These are phyloP conservation scores for Dicentrarchus labrax DNA, from an alignment of 2,113 vertebrate species.

Conservation along the genomic window DNA sequence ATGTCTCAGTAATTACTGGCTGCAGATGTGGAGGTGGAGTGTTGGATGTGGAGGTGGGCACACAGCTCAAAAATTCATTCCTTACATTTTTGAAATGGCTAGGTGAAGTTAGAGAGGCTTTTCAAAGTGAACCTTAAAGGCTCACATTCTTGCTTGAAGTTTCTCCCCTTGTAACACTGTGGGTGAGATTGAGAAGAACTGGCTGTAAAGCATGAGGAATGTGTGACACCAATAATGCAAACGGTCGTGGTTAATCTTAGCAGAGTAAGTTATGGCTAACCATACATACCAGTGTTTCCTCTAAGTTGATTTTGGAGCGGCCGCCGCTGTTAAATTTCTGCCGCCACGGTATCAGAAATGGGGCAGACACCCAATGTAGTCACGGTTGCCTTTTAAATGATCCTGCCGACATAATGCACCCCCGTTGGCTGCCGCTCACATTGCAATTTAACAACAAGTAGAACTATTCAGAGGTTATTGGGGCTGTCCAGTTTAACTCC, in stretches of 20 bases:
- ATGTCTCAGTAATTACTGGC: conserved; percentile 36
- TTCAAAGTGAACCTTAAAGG: background rate
- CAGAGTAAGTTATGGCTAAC: background rate
- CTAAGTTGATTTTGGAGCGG: too few species aligned
- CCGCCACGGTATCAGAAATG: too few species aligned
- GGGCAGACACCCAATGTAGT: too few species aligned
- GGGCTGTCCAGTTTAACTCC: too few species aligned
- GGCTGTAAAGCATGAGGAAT: background rate
- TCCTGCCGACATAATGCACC: too few species aligned
- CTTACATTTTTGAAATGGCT: conserved; percentile 38
- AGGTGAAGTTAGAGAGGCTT: background rate
- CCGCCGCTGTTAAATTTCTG: too few species aligned
- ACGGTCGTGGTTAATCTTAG: background rate
- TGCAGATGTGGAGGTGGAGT: conserved; percentile 2
- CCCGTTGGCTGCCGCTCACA: too few species aligned
- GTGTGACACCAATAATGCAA: background rate
- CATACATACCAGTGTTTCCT: too few species aligned
- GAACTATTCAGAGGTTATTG: too few species aligned
- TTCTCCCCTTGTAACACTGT: background rate
- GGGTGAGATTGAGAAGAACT: background rate
- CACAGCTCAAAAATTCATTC: conserved; percentile 31
- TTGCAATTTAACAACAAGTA: too few species aligned
- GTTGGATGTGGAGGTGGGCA: background rate
- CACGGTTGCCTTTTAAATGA: too few species aligned
- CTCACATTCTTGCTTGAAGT: background rate